Base-by-base conservation (phyloP, 2,113 vertebrate species). In the Lepisosteus oculatus region DNA sequence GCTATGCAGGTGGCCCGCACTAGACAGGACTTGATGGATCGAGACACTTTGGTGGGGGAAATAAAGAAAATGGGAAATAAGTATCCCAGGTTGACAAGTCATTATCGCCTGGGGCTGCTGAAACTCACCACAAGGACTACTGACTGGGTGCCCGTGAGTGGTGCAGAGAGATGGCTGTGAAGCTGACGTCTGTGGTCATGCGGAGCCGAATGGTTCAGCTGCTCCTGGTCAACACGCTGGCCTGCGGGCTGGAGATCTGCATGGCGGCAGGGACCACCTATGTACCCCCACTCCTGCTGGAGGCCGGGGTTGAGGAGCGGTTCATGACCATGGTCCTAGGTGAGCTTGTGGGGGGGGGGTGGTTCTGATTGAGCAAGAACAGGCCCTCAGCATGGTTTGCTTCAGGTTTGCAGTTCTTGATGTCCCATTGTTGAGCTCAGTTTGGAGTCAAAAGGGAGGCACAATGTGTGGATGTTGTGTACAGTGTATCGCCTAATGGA, bases 281-380 rank as follows among this genome's bases (percentile, higher is more conserved):
- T 0, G 92, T 94, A 72, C 94, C 95, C 0, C 94, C 95, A 0
- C 83, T 95, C 78, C 89, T 96, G 76, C 84, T 96, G 81, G 89
- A 96, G 74, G 93, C 93, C 54, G 94, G 94, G 0, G 88, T 96
- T 14, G 90, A 95, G 74, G 94, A 95, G 81, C 93, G 89, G 78
- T 96, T 93, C 84, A 96, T 95, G 94, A 95, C 93, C 72, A 96
- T 96, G 94, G 94, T 96, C 59, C 82, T 96, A 73, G 95, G 95
- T 96, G 74, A 77, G 84, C 80, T 45, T 5, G 47, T 51, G 47
- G 47, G 47, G 47, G 4, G 47, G 47, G 47, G 14, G 56, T 2
- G 56, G 14, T 59, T 59, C 3, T 1, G 17, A 29, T 29, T 29
- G 17, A 29, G 17, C 17, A 29, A 29, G 17, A 29, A 29, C 17